Evolutionary conservation across 2,888 invertebrate species (phyloP).

Genomic region (Saturnia pavonia): DNA sequence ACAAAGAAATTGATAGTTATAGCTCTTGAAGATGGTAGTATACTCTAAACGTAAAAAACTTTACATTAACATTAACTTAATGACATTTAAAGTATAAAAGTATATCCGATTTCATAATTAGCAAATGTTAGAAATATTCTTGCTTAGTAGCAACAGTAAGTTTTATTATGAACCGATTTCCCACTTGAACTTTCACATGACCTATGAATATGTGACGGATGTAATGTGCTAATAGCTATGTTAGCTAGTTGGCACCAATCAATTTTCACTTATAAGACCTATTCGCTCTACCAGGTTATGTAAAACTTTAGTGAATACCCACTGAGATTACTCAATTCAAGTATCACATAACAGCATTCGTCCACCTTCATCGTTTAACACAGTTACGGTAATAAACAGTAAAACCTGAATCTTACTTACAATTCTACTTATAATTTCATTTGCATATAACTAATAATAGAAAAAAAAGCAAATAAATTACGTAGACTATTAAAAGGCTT

Average conservation of each 20-base stretch:
- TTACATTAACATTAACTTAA: too few relatives aligned
- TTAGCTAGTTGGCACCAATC: constrained; percentile 22
- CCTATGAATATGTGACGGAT: constrained; percentile 19
- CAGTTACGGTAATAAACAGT: constrained; percentile 22
- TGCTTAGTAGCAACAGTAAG: background rate
- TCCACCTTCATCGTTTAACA: constrained; percentile 29
- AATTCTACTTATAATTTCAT: constrained; percentile 8
- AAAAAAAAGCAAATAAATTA: background rate
- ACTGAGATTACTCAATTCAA: constrained; percentile 37
- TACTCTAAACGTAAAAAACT: background rate
- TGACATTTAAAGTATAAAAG: background rate
- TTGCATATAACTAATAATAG: background rate
- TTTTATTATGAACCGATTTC: constrained; percentile 15
- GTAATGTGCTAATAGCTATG: constrained; percentile 15
- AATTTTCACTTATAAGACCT: constrained; percentile 20
- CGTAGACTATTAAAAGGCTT: background rate
- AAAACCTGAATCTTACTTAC: constrained; percentile 19
- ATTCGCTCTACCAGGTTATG: constrained; percentile 28
- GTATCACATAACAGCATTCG: constrained; percentile 36
- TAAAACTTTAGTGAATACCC: constrained; percentile 37
- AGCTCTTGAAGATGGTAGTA: background rate
- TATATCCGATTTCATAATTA: constrained; percentile 1
- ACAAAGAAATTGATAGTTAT: background rate
- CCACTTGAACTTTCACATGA: constrained; percentile 21
- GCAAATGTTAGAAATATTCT: background rate